Base-by-base conservation (phyloP, 2,113 vertebrate species). In the Cranoglanis bouderius region DNA sequence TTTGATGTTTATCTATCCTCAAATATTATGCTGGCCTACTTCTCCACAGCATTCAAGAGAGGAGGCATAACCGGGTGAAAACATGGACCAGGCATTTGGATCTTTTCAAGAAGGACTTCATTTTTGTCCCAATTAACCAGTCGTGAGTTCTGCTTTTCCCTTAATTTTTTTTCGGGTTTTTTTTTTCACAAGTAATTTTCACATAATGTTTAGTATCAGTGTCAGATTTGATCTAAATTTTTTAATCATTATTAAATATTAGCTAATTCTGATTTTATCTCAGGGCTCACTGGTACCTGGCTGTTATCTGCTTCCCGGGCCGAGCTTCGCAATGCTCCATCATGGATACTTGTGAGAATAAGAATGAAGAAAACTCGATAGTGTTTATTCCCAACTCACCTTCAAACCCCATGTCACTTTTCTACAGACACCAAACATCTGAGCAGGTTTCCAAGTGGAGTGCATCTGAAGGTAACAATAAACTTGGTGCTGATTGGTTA, bases 71-170 rank as follows among this genome's bases (percentile, higher is more conserved):
- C 29, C 94, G 97, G 92, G 97, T 98, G 0, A 97, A 97, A 94
- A 97, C 96, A 0, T 98, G 97, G 97, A 98, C 97, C 3, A 94
- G 96, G 5, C 96, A 97, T 32, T 96, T 98, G 87, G 96, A 98
- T 92, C 96, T 98, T 88, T 98, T 98, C 94, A 96, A 97, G 87
- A 98, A 98, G 90, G 97, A 98, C 93, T 98, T 97, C 93, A 96
- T 98, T 95, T 98, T 98, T 95, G 96, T 97, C 92, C 97, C 97
- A 21, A 96, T 98, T 89, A 98, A 98, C 92, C 96, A 97, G 96
- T 96, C 95, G 97, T 98, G 92, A 96, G 97, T 97, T 67, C 35
- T 13, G 6, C 1, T 55, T 46, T 61, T 16, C 5, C 14, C 7
- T 10, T 67, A 55, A 6, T 18, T 21, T 38, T 21, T 18, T 43